Evolutionary conservation across 2,113 vertebrate species (phyloP), one percentile per base, ranked within the genome.

Genomic region (Motacilla tschutschensis): DNA sequence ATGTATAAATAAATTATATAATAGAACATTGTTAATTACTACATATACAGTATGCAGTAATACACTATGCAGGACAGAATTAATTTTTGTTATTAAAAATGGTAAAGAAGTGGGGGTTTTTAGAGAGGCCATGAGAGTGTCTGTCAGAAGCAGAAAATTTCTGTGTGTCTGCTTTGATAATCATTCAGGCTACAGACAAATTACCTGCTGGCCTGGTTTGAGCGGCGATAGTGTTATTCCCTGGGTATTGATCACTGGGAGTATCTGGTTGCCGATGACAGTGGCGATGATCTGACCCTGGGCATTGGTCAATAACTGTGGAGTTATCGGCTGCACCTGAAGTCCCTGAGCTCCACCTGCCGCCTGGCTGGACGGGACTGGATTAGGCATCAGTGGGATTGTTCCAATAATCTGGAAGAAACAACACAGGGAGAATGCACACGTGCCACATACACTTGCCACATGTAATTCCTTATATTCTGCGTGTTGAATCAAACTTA

Each of bases 241-340:
- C 97, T 99, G 99, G 95, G 99, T 99, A 96, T 99, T 99, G 98
- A 99, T 99, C 96, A 99, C 99, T 63, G 99, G 99, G 85, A 99
- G 97, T 96, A 99, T 99, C 97, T 99, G 99, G 97, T 99, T 99
- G 94, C 99, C 99, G 81, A 99, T 99, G 96, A 99, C 98, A 0
- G 99, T 99, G 95, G 99, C 99, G 89, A 99, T 99, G 97, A 99
- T 99, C 98, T 99, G 99, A 93, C 99, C 99, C 97, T 99, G 99
- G 97, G 99, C 99, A 28, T 99, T 99, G 91, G 99, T 99, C 98
- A 99, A 91, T 94, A 99, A 97, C 97, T 99, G 99, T 46, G 99
- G 99, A 40, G 98, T 99, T 96, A 99, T 99, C 14, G 99, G 99
- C 95, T 99, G 99, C 89, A 99, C 98, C 97, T 99, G 99, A 96